phyloP scores from a whole-genome alignment of 2,113 vertebrate species.

The Archocentrus centrarchus region DNA sequence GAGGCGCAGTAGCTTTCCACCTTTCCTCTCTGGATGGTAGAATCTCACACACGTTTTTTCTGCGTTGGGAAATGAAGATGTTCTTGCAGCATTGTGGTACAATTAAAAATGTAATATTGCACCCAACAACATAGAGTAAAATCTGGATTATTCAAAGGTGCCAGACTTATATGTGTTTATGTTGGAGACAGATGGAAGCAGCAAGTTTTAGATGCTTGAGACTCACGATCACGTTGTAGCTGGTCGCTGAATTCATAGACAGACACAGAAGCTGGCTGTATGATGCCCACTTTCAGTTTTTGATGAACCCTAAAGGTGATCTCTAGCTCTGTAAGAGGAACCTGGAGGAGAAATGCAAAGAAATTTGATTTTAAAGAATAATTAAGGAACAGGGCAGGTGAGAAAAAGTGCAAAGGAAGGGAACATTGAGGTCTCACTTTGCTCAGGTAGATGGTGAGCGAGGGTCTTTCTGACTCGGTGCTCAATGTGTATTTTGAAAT shows the following conservation, averaged over 20 bases:
- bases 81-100: background rate
- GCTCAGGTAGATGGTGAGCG: slow-evolving; percentile 87
- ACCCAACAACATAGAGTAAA: background rate
- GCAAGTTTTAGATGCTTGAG: background rate
- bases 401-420: background rate
- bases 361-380: background rate
- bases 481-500: slow-evolving; percentile 84
- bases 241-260: slow-evolving; percentile 85
- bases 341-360: slow-evolving; percentile 51
- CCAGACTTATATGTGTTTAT: background rate
- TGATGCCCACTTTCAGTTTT: slow-evolving; percentile 75
- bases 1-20: slow-evolving; percentile 67
- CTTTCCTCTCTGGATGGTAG: slow-evolving; percentile 77
- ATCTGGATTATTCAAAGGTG: background rate
- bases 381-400: background rate
- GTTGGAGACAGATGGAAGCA: background rate
- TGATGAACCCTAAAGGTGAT: slow-evolving; percentile 82
- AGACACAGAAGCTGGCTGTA: slow-evolving; percentile 85
- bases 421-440: slow-evolving; percentile 73
- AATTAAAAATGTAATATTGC: background rate
- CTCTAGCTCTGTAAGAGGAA: slow-evolving; percentile 62
- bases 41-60: slow-evolving; percentile 78
- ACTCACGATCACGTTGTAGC: slow-evolving; percentile 49
- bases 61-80: slow-evolving; percentile 36
- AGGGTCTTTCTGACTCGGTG: slow-evolving; percentile 74